Evolutionary conservation across 2,888 invertebrate genomes (phyloP).

Genomic region (Adelognathus sp.): DNA sequence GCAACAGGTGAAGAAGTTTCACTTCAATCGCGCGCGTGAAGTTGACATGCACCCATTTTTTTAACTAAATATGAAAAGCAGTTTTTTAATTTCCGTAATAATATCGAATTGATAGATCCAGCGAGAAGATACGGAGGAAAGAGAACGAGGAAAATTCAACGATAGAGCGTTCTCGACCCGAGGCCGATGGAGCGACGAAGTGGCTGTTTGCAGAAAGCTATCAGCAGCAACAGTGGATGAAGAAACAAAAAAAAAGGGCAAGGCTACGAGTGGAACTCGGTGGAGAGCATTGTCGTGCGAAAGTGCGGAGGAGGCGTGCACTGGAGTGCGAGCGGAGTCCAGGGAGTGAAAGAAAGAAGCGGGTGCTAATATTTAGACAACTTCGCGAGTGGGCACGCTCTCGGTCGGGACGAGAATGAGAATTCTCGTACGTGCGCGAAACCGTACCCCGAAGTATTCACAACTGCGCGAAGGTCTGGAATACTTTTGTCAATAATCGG

Average conservation of each 20-base stretch:
- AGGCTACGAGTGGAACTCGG: constrained; percentile 11
- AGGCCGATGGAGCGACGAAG: constrained; percentile 24
- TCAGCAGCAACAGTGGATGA: constrained; percentile 23
- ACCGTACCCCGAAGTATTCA: background rate
- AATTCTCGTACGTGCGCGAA: constrained; percentile 23
- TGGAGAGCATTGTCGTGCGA: constrained; percentile 18
- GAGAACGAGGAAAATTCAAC: background rate
- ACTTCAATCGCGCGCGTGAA: too few species aligned
- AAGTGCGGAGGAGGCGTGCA: background rate
- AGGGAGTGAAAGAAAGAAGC: constrained; percentile 30
- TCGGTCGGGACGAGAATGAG: constrained; percentile 6
- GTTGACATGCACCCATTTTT: too few species aligned
- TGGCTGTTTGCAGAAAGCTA: constrained; percentile 38
- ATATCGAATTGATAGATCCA: background rate
- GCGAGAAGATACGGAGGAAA: background rate
- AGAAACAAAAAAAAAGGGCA: constrained; percentile 33
- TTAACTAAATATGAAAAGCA: background rate
- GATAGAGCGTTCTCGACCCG: constrained; percentile 23
- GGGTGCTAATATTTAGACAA: constrained; percentile 49
- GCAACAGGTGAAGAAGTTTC: too few species aligned
- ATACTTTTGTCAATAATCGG: background rate
- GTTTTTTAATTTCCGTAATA: background rate
- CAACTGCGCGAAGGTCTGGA: background rate
- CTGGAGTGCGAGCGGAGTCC: background rate
- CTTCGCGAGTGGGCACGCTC: constrained; percentile 16